Percentiles rank a stretch among this genome's conserved stretches.
Evolutionary conservation across 1,140 invertebrate genomes (phyloP).

Genomic region (Solenopsis invicta): DNA sequence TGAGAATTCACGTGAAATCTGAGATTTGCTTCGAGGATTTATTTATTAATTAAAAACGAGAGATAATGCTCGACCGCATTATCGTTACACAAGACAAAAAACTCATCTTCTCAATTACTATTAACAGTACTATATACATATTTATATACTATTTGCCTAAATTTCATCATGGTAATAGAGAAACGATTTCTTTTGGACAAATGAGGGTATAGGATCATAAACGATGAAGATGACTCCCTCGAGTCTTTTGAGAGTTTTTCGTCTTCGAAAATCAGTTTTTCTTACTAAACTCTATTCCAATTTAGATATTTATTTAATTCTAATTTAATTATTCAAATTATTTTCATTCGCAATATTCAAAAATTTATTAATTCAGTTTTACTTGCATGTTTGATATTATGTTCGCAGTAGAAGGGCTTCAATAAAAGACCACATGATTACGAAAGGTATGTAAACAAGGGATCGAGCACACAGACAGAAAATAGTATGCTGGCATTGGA

Average conservation of each 20-base stretch:
- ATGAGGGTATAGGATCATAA: slow-evolving; percentile 14
- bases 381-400: not conserved
- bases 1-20: slow-evolving; percentile 36
- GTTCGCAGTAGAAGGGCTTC: not conserved
- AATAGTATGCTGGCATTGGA: slow-evolving; percentile 57
- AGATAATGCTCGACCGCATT: slow-evolving; percentile 36
- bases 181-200: slow-evolving; percentile 51
- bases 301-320: not conserved
- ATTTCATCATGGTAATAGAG: slow-evolving; percentile 44
- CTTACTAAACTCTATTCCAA: not conserved
- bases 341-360: not conserved
- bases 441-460: slow-evolving; percentile 77
- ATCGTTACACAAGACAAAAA: slow-evolving; percentile 55
- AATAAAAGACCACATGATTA: slow-evolving; percentile 53
- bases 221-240: slow-evolving; percentile 18
- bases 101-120: slow-evolving; percentile 69
- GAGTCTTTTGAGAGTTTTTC: not conserved
- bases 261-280: not conserved
- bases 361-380: slow-evolving; percentile 18
- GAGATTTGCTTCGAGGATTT: slow-evolving; percentile 54
- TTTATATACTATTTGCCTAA: slow-evolving; percentile 15
- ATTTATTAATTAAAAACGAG: slow-evolving; percentile 47
- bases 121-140: not conserved
- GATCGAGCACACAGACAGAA: slow-evolving; percentile 67
- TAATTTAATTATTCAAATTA: not conserved